Evolutionary conservation across 2,113 vertebrate species (phyloP), one percentile per base, ranked within the genome.

Genomic region (Thamnaconus septentrionalis): DNA sequence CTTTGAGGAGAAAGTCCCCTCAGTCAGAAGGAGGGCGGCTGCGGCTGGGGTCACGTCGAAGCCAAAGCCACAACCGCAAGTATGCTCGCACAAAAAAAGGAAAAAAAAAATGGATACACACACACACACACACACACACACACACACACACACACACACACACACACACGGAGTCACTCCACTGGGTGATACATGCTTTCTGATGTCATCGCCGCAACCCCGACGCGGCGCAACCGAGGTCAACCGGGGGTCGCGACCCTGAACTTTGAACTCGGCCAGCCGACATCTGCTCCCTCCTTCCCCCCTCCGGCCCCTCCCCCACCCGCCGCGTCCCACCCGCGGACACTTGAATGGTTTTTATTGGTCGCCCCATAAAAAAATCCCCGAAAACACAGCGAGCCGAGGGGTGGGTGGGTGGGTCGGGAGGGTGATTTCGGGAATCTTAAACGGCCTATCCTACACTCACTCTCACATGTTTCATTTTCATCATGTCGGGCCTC

Each of bases 191-290:
- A 75, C 84, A 71, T 69, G 75, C 69, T 64, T 75, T 78, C 84
- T 89, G 86, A 89, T 86, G 81, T 89, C 87, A 87, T 84, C 69
- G 58, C 81, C 73, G 46, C 81, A 77, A 78, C 65, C 54, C 64
- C 64, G 76, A 77, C 71, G 66, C 76, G 64, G 83, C 69, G 56
- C 55, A 5, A 31, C 18, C 18, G 68, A 78, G 85, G 84, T 88
- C 83, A 88, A 45, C 51, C 63, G 62, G 76, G 63, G 84, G 84
- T 74, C 76, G 76, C 59, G 48, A 68, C 80, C 71, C 63, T 82
- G 79, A 89, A 80, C 82, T 85, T 46, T 84, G 69, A 83, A 76
- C 84, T 73, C 56, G 6, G 0, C 3, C 67, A 85, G 80, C 83
- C 59, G 12, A 64, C 76, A 79, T 74, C 78, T 75, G 71, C 66